phyloP scores from a whole-genome alignment of 2,888 invertebrate genomes.

The Nysson spinosus region DNA sequence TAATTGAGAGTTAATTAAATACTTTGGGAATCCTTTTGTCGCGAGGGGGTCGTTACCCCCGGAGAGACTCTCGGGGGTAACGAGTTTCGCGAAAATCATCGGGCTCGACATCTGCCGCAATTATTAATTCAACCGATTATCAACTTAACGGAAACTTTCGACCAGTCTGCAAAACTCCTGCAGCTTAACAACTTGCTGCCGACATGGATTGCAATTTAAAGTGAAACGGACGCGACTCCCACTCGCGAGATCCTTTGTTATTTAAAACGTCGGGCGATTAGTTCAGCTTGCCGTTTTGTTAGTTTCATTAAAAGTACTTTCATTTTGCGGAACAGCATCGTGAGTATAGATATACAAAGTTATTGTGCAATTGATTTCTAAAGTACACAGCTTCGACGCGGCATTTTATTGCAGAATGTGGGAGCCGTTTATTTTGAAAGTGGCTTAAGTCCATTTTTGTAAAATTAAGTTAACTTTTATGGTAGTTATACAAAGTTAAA shows the following conservation, averaged over 20 bases:
- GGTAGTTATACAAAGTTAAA: too few relatives aligned
- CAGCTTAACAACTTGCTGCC: slow-evolving; percentile 6
- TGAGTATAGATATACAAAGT: too few relatives aligned
- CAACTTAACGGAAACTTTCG: slow-evolving; percentile 8
- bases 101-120: slow-evolving; percentile 25
- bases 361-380: too few relatives aligned
- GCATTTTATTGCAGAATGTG: too few relatives aligned
- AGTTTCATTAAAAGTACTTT: too few relatives aligned
- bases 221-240: not conserved
- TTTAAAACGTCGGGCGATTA: too few relatives aligned
- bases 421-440: too few relatives aligned
- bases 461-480: too few relatives aligned
- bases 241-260: not conserved
- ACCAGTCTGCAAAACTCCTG: not conserved
- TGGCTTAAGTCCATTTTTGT: too few relatives aligned
- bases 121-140: slow-evolving; percentile 47
- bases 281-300: too few relatives aligned
- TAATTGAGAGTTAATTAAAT: slow-evolving; percentile 35
- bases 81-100: slow-evolving; percentile 36
- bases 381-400: too few relatives aligned
- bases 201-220: slow-evolving; percentile 9
- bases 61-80: slow-evolving; percentile 12
- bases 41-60: not conserved
- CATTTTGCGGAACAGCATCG: too few relatives aligned
- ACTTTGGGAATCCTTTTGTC: slow-evolving; percentile 1